Conservation (phyloP, 2,888 invertebrate species). For the Theretra japonica region DNA sequence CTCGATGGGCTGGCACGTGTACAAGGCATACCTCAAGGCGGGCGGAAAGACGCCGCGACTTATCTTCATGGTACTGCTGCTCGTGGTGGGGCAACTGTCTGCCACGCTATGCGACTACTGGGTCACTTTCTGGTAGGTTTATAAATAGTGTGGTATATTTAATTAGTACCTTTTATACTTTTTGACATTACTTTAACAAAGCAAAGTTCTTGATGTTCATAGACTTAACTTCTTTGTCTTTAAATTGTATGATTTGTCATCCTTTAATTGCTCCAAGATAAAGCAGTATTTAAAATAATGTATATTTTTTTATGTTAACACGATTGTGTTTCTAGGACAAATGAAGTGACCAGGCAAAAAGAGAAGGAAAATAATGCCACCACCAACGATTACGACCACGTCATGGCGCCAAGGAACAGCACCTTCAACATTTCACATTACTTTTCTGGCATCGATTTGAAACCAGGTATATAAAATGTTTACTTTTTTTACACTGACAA, state of each 20-base stretch:
- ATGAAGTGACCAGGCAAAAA: slow-evolving; percentile 76
- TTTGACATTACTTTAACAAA: too few species aligned
- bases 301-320: neutral
- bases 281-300: too few species aligned
- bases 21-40: slow-evolving; percentile 86
- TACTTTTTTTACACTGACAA: neutral
- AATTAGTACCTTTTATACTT: slow-evolving; percentile 7
- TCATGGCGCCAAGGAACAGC: slow-evolving; percentile 55
- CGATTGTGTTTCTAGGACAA: slow-evolving; percentile 64
- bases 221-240: too few species aligned
- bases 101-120: slow-evolving; percentile 91
- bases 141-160: neutral
- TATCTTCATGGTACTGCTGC: slow-evolving; percentile 80
- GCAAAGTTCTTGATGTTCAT: too few species aligned
- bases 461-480: slow-evolving; percentile 55
- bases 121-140: slow-evolving; percentile 88
- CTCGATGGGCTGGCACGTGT: slow-evolving; percentile 87
- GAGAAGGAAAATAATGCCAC: slow-evolving; percentile 70
- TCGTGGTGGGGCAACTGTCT: slow-evolving; percentile 86
- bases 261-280: too few species aligned
- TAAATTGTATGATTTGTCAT: too few species aligned
- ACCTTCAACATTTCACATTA: slow-evolving; percentile 69
- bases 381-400: slow-evolving; percentile 63
- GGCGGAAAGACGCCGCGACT: slow-evolving; percentile 84
- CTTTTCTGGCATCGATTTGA: slow-evolving; percentile 66